Conservation (phyloP, 2,888 invertebrate genomes). For the Ceramica pisi region DNA sequence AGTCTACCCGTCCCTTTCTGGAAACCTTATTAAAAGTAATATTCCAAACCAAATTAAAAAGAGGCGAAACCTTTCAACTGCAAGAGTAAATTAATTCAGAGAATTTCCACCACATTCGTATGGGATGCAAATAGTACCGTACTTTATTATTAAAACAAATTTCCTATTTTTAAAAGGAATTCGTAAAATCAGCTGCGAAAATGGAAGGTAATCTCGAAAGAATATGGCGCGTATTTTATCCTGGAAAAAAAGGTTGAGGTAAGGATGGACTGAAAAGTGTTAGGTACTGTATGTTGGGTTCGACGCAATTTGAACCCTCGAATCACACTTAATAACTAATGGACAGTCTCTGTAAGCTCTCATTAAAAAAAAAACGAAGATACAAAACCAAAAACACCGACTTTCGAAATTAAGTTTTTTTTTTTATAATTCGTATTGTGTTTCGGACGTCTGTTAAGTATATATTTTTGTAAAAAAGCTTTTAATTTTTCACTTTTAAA, state of each 20-base stretch:
- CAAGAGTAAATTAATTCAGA: background rate
- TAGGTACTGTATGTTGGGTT: background rate
- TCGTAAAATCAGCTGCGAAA: slow-evolving; percentile 1
- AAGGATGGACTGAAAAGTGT: background rate
- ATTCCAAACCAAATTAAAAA: background rate
- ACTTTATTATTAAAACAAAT: background rate
- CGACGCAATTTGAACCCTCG: background rate
- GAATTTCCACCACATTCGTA: slow-evolving; percentile 1
- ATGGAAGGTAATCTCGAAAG: background rate
- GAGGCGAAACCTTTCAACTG: background rate
- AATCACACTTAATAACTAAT: background rate
- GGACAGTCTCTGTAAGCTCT: too few species aligned
- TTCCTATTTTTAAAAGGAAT: background rate
- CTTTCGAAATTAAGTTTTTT: too few species aligned
- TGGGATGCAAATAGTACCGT: background rate
- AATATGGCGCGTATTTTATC: slow-evolving; percentile 13
- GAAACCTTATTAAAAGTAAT: slow-evolving; percentile 6
- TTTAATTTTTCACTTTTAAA: too few species aligned
- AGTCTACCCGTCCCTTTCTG: background rate
- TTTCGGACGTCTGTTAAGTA: too few species aligned
- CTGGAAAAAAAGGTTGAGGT: background rate
- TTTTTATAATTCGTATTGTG: too few species aligned
- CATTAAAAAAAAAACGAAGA: too few species aligned
- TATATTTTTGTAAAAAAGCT: too few species aligned
- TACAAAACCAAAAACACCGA: too few species aligned